phyloP scores from a whole-genome alignment of 2,797 vertebrate species.

The Eleutherodactylus coqui region DNA sequence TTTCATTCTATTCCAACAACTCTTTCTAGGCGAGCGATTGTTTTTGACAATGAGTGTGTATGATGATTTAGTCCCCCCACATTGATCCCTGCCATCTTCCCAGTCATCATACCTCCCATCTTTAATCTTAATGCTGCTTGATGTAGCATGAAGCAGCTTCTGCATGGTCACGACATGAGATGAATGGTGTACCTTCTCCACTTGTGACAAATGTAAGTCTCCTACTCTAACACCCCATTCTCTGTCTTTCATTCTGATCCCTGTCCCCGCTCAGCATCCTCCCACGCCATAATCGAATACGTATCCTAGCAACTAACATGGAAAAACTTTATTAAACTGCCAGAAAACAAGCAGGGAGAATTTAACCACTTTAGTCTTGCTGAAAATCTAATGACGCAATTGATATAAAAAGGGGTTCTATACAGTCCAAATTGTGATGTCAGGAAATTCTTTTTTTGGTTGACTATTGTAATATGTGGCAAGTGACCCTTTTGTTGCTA shows the following conservation, averaged over 20 bases:
- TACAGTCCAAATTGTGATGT: neutral
- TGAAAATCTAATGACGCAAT: conserved; percentile 5
- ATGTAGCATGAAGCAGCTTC: neutral
- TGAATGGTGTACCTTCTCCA: neutral
- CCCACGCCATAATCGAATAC: conserved; percentile 59
- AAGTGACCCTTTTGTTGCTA: conserved; percentile 12
- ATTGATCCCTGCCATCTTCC: too few relatives aligned
- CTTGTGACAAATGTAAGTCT: neutral
- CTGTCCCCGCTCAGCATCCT: conserved; percentile 39
- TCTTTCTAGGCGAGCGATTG: too few relatives aligned
- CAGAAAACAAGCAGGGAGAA: conserved; percentile 48
- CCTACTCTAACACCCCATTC: conserved; percentile 7
- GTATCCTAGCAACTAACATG: conserved; percentile 60
- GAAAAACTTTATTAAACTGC: conserved; percentile 61
- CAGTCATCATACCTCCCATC: too few relatives aligned
- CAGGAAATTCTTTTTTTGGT: too few relatives aligned
- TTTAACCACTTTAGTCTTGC: conserved; percentile 15
- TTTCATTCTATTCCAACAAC: too few relatives aligned
- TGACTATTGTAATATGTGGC: neutral
- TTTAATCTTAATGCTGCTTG: neutral
- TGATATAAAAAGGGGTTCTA: neutral
- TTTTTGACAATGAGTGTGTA: too few relatives aligned
- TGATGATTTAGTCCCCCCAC: too few relatives aligned
- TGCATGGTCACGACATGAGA: neutral
- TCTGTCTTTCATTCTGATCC: conserved; percentile 10